These are phyloP conservation scores for Acutogordius australiensis DNA, from an alignment of 2,888 invertebrate species.

Conservation along the genomic window DNA sequence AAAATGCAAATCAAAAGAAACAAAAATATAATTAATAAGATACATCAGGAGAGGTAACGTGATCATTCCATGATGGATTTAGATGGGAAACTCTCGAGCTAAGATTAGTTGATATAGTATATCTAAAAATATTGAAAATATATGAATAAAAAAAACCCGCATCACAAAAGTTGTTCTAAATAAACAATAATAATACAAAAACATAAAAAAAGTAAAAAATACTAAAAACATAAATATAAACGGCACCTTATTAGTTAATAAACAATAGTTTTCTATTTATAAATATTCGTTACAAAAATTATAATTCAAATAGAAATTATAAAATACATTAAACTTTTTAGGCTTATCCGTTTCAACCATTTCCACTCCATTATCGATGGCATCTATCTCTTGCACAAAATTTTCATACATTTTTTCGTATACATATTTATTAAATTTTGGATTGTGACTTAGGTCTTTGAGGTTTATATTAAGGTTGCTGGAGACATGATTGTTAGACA, in stretches of 20 bases:
- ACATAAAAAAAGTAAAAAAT: too few relatives aligned
- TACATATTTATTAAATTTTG: conserved; percentile 19
- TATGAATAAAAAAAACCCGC: too few relatives aligned
- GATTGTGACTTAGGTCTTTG: not conserved
- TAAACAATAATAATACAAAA: too few relatives aligned
- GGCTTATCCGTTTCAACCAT: not conserved
- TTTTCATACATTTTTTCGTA: conserved; percentile 41
- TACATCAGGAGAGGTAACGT: conserved; percentile 27
- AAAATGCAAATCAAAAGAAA: too few relatives aligned
- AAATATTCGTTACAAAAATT: too few relatives aligned
- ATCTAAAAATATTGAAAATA: conserved; percentile 25
- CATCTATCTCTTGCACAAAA: conserved; percentile 73
- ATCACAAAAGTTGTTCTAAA: too few relatives aligned
- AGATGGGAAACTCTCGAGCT: conserved; percentile 41
- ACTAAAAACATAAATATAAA: too few relatives aligned
- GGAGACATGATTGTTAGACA: not conserved
- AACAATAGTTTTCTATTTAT: not conserved
- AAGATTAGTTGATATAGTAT: conserved; percentile 46
- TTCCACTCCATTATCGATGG: conserved; percentile 76
- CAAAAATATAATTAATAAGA: conserved; percentile 10
- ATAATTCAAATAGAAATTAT: not conserved
- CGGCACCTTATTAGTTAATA: too few relatives aligned
- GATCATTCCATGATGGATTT: conserved; percentile 49
- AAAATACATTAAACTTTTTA: not conserved
- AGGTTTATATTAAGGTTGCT: not conserved